Conservation (phyloP, 2,797 vertebrate species). For the Sebastes kiyomatsui region DNA sequence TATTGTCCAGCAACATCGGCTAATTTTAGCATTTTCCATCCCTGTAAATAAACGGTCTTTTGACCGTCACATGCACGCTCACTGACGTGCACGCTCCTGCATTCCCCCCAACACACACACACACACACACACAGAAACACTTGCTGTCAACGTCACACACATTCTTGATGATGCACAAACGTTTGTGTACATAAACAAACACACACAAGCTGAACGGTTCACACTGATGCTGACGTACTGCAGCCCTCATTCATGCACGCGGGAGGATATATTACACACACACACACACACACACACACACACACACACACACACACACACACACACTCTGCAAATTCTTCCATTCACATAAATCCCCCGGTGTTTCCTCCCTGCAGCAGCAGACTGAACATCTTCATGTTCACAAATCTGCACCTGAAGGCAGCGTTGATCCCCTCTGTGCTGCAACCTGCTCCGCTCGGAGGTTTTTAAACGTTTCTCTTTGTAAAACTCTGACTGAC, state of each 20-base stretch:
- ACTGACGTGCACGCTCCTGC: slow-evolving; percentile 7
- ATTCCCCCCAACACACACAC: slow-evolving; percentile 29
- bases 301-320: not conserved
- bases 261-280: not conserved
- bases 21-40: slow-evolving; percentile 84
- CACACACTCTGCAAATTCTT: slow-evolving; percentile 12
- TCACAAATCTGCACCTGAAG: not conserved
- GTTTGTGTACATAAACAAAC: not conserved
- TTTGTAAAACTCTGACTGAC: not conserved
- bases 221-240: slow-evolving; percentile 14
- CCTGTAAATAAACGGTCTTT: slow-evolving; percentile 79
- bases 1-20: slow-evolving; percentile 83
- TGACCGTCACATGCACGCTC: slow-evolving; percentile 50
- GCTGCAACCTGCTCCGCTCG: too few relatives aligned
- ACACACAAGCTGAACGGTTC: slow-evolving; percentile 8
- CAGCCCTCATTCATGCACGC: slow-evolving; percentile 28
- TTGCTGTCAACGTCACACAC: slow-evolving; percentile 17
- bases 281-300: slow-evolving; percentile 6
- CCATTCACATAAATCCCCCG: slow-evolving; percentile 32
- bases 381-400: not conserved
- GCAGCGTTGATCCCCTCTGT: not conserved
- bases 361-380: not conserved
- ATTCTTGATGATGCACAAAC: slow-evolving; percentile 43
- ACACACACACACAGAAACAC: slow-evolving; percentile 38
- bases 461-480: not conserved